Evolutionary conservation across 2,797 vertebrate genomes (phyloP).

Genomic region (Uromys caudimaculatus): DNA sequence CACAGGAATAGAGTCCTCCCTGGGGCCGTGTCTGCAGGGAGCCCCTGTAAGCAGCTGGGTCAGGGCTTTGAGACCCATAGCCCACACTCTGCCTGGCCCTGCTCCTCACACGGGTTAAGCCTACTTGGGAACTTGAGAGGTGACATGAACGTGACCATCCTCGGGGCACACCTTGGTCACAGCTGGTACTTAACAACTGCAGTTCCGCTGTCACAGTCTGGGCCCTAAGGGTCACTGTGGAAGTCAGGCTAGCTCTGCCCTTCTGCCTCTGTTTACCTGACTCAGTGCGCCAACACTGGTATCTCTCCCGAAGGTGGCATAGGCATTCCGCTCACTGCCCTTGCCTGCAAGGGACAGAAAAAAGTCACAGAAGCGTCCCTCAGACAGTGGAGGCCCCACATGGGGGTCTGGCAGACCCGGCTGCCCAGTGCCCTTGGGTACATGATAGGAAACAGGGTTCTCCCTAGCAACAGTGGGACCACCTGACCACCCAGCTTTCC

Average conservation of each 20-base stretch:
- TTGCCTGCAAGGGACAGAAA: conserved; percentile 90
- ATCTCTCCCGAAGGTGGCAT: conserved; percentile 93
- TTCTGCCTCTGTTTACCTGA: conserved; percentile 85
- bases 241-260: neutral
- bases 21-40: neutral
- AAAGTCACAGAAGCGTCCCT: neutral
- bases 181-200: neutral
- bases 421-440: fast-evolving
- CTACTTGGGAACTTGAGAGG: neutral
- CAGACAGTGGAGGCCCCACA: neutral
- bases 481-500: neutral
- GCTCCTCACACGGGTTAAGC: neutral
- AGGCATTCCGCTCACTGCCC: conserved; percentile 92
- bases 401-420: neutral
- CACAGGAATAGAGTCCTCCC: neutral
- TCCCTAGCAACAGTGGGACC: too few relatives aligned
- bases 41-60: neutral
- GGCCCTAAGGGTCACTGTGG: neutral
- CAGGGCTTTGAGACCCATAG: too few relatives aligned
- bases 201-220: neutral
- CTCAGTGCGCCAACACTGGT: conserved; percentile 87
- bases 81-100: neutral
- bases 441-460: neutral
- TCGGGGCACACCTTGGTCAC: neutral
- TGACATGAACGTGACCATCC: neutral